Evolutionary conservation across 2,797 vertebrate genomes (phyloP).

Genomic region (Molothrus ater): DNA sequence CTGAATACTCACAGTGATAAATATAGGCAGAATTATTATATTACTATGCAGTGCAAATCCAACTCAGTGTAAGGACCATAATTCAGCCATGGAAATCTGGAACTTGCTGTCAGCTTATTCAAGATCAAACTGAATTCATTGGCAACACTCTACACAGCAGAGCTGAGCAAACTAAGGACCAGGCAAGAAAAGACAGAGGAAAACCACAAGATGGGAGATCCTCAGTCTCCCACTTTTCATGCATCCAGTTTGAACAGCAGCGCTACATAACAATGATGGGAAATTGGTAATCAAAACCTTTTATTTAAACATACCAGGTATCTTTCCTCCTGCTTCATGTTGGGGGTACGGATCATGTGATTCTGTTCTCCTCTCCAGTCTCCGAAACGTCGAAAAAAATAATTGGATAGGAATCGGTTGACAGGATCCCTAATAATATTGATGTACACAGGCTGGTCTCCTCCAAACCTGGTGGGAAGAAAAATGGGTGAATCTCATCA

Average conservation of each 20-base stretch:
- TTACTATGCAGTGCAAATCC: not conserved
- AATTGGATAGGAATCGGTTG: slow-evolving; percentile 96
- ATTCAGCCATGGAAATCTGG: not conserved
- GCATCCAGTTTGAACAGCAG: not conserved
- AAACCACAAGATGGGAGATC: not conserved
- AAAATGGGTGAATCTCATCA: slow-evolving; percentile 9
- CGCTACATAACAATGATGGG: not conserved
- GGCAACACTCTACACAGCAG: not conserved
- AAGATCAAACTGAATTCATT: not conserved
- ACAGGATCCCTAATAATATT: slow-evolving; percentile 98
- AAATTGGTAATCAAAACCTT: not conserved
- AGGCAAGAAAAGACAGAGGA: not conserved
- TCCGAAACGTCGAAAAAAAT: slow-evolving; percentile 98
- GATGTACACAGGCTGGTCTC: slow-evolving; percentile 96
- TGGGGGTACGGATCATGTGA: slow-evolving; percentile 96
- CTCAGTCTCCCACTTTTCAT: not conserved
- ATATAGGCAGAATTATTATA: not conserved
- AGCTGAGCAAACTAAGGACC: not conserved
- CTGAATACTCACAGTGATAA: not conserved
- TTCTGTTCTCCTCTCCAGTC: slow-evolving; percentile 99
- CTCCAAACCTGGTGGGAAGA: slow-evolving; percentile 85
- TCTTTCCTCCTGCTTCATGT: slow-evolving; percentile 98
- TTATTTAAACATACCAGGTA: slow-evolving; percentile 86
- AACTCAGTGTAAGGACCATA: not conserved
- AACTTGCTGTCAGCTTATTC: not conserved